Evolutionary conservation across 2,888 invertebrate genomes (phyloP).

Genomic region (Arrhopalites spinosus): DNA sequence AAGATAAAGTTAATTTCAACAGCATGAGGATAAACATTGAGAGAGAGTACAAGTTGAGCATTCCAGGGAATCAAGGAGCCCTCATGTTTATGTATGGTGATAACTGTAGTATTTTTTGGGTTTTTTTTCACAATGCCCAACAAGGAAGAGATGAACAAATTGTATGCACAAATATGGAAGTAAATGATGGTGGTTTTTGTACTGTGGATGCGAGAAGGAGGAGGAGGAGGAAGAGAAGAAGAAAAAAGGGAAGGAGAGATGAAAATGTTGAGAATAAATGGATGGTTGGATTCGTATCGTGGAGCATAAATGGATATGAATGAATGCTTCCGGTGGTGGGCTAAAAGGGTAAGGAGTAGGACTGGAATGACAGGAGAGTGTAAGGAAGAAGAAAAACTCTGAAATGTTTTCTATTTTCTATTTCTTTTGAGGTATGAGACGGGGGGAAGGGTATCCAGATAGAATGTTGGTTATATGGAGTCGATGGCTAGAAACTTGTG

Average conservation of each 20-base stretch:
- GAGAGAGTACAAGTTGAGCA: too few species aligned
- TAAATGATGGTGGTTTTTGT: not conserved
- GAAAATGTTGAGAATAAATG: slow-evolving; percentile 9
- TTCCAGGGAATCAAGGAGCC: too few species aligned
- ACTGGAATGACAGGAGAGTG: not conserved
- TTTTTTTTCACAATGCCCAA: too few species aligned
- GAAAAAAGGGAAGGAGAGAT: not conserved
- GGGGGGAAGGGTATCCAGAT: not conserved
- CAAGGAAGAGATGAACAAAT: too few species aligned
- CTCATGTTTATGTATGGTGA: too few species aligned
- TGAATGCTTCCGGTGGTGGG: slow-evolving; percentile 29
- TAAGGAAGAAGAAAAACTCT: not conserved
- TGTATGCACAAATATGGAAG: not conserved
- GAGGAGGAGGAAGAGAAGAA: not conserved
- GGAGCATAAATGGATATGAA: slow-evolving; percentile 11
- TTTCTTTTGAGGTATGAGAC: not conserved
- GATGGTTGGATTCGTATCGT: slow-evolving; percentile 1
- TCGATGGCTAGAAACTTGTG: too few species aligned
- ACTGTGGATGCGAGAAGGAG: not conserved
- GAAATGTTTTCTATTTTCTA: not conserved
- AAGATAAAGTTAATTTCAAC: too few species aligned
- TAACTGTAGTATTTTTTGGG: too few species aligned
- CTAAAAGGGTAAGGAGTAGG: slow-evolving; percentile 13
- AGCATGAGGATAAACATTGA: too few species aligned
- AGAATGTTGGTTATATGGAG: not conserved